These are phyloP conservation scores for Campylomormyrus numenius DNA, from an alignment of 2,113 vertebrate species.

Conservation along the genomic window DNA sequence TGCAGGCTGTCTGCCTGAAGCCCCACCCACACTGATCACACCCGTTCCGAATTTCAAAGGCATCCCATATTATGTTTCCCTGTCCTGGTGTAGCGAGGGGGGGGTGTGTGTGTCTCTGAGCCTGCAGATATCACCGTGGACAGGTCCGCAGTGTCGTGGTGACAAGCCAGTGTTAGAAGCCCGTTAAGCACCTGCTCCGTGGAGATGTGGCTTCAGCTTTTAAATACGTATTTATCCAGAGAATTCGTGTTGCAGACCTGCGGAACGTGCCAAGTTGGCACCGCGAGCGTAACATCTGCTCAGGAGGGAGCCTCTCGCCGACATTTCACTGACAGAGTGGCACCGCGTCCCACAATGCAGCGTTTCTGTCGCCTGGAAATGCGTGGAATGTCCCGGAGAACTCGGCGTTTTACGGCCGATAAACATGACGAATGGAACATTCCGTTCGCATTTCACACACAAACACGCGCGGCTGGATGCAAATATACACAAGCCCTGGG, in stretches of 20 bases:
- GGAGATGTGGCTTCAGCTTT: not conserved
- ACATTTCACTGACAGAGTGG: not conserved
- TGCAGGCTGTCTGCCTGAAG: not conserved
- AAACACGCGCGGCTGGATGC: not conserved
- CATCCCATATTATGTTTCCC: not conserved
- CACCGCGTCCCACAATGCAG: not conserved
- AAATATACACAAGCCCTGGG: not conserved
- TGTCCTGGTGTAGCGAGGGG: not conserved
- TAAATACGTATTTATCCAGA: not conserved
- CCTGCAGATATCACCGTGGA: not conserved
- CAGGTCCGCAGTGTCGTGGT: not conserved
- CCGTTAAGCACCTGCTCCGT: not conserved
- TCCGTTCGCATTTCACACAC: conserved; percentile 1
- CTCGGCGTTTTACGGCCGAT: not conserved
- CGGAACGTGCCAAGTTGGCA: not conserved
- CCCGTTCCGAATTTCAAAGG: not conserved
- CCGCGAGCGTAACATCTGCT: not conserved
- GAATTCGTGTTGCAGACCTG: not conserved
- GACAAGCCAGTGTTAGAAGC: not conserved
- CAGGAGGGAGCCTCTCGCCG: not conserved
- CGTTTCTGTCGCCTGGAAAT: not conserved
- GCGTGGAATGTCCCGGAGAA: not conserved
- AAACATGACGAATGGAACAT: conserved; percentile 10
- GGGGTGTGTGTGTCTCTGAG: not conserved
- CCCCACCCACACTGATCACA: not conserved